Percentiles rank a stretch among this genome's conserved stretches.
These are phyloP conservation scores for Tragopan temminckii DNA, from an alignment of 2,797 vertebrate genomes.

Conservation along the genomic window DNA sequence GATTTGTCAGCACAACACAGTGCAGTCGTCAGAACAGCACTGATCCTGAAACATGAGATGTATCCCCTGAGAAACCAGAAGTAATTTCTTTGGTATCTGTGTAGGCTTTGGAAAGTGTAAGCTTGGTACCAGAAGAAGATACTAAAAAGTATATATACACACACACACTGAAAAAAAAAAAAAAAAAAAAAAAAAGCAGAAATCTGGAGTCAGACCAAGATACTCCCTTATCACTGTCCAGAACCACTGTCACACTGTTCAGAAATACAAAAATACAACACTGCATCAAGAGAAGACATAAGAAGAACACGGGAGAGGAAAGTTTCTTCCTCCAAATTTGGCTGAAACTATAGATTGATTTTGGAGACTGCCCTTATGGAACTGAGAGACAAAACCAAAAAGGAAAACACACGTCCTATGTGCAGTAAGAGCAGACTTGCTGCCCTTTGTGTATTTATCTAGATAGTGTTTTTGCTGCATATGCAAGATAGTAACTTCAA, in stretches of 20 bases:
- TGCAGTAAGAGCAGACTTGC: neutral
- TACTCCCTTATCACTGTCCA: neutral
- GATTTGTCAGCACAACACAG: neutral
- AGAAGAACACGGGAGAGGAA: neutral
- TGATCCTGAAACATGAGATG: slow-evolving; percentile 7
- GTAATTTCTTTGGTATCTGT: slow-evolving; percentile 11
- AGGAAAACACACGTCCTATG: neutral
- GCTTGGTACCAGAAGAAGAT: slow-evolving; percentile 24
- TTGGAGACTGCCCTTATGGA: neutral
- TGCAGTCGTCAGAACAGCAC: rapidly evolving
- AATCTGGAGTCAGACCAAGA: neutral
- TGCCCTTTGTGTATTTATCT: neutral
- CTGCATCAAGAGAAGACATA: neutral
- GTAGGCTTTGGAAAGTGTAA: neutral
- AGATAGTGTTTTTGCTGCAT: neutral
- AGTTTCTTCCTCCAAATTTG: neutral
- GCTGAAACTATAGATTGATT: slow-evolving; percentile 4
- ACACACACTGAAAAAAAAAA: neutral
- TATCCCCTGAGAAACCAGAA: neutral
- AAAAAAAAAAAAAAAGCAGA: neutral
- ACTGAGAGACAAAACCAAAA: neutral
- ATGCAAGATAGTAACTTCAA: neutral
- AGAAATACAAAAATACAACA: slow-evolving; percentile 6
- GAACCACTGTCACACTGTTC: rapidly evolving
- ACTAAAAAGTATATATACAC: neutral